These are phyloP conservation scores for Apodemia hepburni DNA, from an alignment of 2,888 invertebrate species.

Conservation along the genomic window DNA sequence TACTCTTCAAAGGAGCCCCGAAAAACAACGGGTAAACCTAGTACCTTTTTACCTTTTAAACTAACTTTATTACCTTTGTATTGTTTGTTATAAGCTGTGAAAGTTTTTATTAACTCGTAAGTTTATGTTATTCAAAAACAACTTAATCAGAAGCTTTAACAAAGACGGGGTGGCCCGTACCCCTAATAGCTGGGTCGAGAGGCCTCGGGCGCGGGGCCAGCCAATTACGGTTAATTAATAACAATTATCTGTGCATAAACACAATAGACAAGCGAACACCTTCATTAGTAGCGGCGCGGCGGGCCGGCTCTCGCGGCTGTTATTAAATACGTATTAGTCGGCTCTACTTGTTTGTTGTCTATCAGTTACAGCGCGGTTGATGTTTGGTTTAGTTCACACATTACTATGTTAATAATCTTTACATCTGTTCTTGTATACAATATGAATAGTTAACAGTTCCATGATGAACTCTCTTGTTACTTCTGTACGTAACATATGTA, in stretches of 20 bases:
- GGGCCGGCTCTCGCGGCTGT: neutral
- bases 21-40: too few relatives aligned
- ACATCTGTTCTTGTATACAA: too few relatives aligned
- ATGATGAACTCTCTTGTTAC: too few relatives aligned
- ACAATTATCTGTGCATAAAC: conserved; percentile 57
- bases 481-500: too few relatives aligned
- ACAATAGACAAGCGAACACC: conserved; percentile 61
- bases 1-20: too few relatives aligned
- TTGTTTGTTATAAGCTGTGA: neutral
- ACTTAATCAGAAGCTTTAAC: neutral
- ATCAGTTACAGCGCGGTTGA: too few relatives aligned
- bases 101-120: neutral
- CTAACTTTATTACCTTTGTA: too few relatives aligned
- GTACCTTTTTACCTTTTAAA: too few relatives aligned
- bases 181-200: conserved; percentile 16
- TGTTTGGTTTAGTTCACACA: too few relatives aligned
- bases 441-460: too few relatives aligned
- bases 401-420: too few relatives aligned
- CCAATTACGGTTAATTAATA: conserved; percentile 54
- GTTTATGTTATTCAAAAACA: neutral
- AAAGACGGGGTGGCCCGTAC: conserved; percentile 17
- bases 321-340: conserved; percentile 3
- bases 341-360: neutral
- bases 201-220: conserved; percentile 30
- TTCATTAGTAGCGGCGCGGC: conserved; percentile 42